Conservation (phyloP, 2,797 vertebrate genomes). For the Hypotaenidia philippensis region DNA sequence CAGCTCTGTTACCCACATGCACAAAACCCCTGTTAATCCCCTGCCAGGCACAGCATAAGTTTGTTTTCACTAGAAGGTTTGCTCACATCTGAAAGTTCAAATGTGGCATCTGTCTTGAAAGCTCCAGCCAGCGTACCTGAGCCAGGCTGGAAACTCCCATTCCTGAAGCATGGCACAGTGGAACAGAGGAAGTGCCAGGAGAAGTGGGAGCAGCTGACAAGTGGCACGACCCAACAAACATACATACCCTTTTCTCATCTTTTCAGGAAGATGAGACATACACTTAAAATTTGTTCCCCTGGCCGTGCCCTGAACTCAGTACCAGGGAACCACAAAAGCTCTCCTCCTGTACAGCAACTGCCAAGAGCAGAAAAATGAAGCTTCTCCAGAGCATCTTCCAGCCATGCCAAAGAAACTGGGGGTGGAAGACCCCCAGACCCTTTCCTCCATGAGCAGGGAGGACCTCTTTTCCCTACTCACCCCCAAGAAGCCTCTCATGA, state of each 20-base stretch:
- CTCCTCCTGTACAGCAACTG: neutral
- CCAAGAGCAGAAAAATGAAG: neutral
- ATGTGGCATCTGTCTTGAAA: neutral
- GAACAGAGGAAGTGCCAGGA: constrained; percentile 28
- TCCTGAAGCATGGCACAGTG: neutral
- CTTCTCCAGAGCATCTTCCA: neutral
- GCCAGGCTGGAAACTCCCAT: constrained; percentile 48
- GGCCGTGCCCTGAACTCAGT: neutral
- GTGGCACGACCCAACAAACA: neutral
- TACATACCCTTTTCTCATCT: neutral
- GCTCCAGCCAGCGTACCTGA: constrained; percentile 30
- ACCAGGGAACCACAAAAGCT: neutral
- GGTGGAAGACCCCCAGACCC: neutral
- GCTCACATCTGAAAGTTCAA: neutral
- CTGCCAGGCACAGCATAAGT: neutral
- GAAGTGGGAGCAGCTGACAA: constrained; percentile 33
- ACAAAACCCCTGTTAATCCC: neutral
- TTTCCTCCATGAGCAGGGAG: neutral
- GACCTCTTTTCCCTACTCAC: neutral
- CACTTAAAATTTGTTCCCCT: neutral
- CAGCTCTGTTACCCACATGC: neutral
- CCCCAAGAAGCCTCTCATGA: neutral
- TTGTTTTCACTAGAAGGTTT: constrained; percentile 1
- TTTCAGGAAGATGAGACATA: neutral
- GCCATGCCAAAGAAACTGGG: fast-evolving